Percentiles rank a stretch among this genome's conserved stretches.
These are phyloP conservation scores for Xestobium rufovillosum DNA, from an alignment of 2,888 invertebrate species.

Conservation along the genomic window DNA sequence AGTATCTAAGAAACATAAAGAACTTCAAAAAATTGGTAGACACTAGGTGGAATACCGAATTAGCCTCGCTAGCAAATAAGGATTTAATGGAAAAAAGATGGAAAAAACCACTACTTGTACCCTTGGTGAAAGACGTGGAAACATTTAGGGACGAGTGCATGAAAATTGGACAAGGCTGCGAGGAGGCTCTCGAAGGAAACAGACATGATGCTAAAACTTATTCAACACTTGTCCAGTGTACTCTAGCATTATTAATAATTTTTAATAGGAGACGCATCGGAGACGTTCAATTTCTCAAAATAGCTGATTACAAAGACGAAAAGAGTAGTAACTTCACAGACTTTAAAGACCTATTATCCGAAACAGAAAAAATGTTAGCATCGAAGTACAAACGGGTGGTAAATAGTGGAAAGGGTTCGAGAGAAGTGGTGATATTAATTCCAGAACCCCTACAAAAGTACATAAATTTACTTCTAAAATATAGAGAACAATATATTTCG, in stretches of 20 bases:
- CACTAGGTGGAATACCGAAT: constrained; percentile 25
- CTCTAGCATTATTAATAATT: constrained; percentile 16
- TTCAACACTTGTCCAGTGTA: constrained; percentile 21
- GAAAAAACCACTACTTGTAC: constrained; percentile 25
- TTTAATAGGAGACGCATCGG: constrained; percentile 20
- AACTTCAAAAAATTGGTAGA: constrained; percentile 11
- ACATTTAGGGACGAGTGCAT: constrained; percentile 22
- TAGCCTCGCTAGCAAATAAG: constrained; percentile 25
- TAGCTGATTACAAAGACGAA: constrained; percentile 14
- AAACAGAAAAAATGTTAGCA: constrained; percentile 17
- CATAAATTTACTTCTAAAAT: constrained; percentile 11
- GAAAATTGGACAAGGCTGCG: constrained; percentile 13
- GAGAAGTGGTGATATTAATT: constrained; percentile 17
- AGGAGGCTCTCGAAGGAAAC: constrained; percentile 15
- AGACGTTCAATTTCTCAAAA: constrained; percentile 18
- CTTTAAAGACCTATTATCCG: constrained; percentile 15
- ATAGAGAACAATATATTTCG: constrained; percentile 14
- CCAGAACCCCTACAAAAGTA: constrained; percentile 13
- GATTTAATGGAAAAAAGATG: constrained; percentile 25
- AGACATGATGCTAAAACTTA: constrained; percentile 19
- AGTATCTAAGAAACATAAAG: constrained; percentile 8
- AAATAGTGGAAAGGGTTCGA: constrained; percentile 15
- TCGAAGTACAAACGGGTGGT: constrained; percentile 12
- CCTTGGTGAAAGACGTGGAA: constrained; percentile 24
- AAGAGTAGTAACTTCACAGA: constrained; percentile 12